Evolutionary conservation across 2,888 invertebrate genomes (phyloP).

Genomic region (Sphaerophoria rueppellii): DNA sequence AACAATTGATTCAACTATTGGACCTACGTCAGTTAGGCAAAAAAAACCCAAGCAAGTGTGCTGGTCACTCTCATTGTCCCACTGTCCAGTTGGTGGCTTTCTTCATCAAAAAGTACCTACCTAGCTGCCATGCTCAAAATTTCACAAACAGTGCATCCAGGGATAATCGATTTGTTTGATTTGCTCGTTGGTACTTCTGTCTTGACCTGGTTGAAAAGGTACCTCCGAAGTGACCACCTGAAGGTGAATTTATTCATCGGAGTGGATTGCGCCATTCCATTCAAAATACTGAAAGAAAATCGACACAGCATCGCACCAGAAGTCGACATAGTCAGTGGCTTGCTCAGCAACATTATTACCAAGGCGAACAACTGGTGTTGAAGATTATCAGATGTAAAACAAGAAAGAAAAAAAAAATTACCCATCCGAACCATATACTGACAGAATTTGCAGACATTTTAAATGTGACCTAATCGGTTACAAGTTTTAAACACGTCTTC

Average conservation of each 20-base stretch:
- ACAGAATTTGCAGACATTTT: conserved; percentile 47
- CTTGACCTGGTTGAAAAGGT: conserved; percentile 1
- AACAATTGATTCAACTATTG: conserved; percentile 8
- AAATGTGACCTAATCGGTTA: conserved; percentile 47
- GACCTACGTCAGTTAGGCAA: conserved; percentile 24
- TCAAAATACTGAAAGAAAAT: not conserved
- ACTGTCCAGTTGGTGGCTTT: conserved; percentile 31
- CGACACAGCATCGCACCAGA: conserved; percentile 5
- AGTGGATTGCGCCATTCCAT: conserved; percentile 36
- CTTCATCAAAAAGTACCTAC: not conserved
- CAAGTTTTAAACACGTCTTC: conserved; percentile 17
- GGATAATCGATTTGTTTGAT: conserved; percentile 56
- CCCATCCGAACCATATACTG: conserved; percentile 34
- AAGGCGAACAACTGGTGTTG: conserved; percentile 44
- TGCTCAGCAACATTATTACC: conserved; percentile 46
- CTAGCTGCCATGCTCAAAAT: not conserved
- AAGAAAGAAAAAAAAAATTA: conserved; percentile 2
- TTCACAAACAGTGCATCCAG: conserved; percentile 30
- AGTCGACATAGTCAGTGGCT: conserved; percentile 35
- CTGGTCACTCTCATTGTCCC: conserved; percentile 47
- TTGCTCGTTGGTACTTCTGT: conserved; percentile 19
- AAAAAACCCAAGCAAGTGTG: conserved; percentile 30
- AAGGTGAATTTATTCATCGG: conserved; percentile 48
- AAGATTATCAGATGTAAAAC: conserved; percentile 9
- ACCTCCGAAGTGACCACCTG: conserved; percentile 40